Base-by-base conservation (phyloP, 2,888 invertebrate genomes). In the Balanococcus diminutus region DNA sequence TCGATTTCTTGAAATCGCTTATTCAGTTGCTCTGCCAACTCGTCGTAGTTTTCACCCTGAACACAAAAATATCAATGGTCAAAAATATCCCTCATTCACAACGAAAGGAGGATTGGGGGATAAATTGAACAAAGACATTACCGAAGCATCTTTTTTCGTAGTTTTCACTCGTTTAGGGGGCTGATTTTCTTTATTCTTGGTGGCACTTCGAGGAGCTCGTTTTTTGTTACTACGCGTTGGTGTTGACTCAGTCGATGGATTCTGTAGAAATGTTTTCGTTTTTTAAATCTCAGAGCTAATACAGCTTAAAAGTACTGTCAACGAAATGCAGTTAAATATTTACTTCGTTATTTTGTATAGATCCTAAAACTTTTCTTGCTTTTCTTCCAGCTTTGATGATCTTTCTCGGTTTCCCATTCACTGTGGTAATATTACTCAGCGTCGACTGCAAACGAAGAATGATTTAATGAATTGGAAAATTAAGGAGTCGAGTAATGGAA, bases 171-270 rank as follows among this genome's bases (percentile, higher is more conserved):
- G 31, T 79, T 79, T 79, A 19, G 75, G 75, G 4, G 9, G 25
- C 11, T 79, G 75, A 79, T 79, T 79, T 36, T 79, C 75, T 36
- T 79, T 79, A 79, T 79, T 36, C 36, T 79, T 79, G 19, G 19
- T 19, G 0, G 19, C 75, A 9, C 75, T 79, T 36, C 75, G 75
- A 9, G 75, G 36, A 79, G 6, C 8, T 36, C 19, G 31, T 19
- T 79, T 79, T 8, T 36, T 79, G 11, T 28, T 4, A 28, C 28
- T 67, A 28, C 28, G 36, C 1, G 36, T 36, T 1, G 31, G 75
- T 6, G 75, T 79, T n/a, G 46, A 46, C 2, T 16, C n/a, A 5
- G 72, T 3, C 36, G 75, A 79, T 19, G 31, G 31, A 72, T 36
- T 79, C 75, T 79, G 19, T 28, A 9, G 16, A 75, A 75, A 16